phyloP scores from a whole-genome alignment of 2,797 vertebrate genomes.

The Champsocephalus gunnari region DNA sequence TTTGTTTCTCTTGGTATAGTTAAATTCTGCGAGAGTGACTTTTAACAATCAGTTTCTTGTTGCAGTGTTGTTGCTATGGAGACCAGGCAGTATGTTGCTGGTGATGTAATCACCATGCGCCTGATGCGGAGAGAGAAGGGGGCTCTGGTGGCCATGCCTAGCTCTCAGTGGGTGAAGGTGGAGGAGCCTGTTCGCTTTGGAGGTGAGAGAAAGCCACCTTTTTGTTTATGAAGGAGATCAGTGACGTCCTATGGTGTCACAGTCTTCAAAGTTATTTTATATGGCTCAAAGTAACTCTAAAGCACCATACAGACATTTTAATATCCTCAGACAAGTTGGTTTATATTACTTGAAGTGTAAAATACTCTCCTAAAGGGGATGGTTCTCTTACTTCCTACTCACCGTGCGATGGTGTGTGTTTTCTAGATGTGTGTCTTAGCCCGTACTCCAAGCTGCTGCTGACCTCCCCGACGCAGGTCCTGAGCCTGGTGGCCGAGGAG shows the following conservation, averaged over 20 bases:
- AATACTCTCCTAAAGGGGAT: not conserved
- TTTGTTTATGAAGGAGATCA: not conserved
- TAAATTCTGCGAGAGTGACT: not conserved
- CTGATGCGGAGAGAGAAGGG: slow-evolving; percentile 97
- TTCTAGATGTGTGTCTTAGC: slow-evolving; percentile 88
- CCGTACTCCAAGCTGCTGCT: slow-evolving; percentile 96
- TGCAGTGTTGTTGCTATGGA: slow-evolving; percentile 96
- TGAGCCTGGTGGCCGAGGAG: slow-evolving; percentile 90
- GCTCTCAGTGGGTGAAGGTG: slow-evolving; percentile 93
- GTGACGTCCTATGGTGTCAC: not conserved
- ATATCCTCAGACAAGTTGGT: not conserved
- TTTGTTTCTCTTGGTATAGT: not conserved
- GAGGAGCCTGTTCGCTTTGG: slow-evolving; percentile 92
- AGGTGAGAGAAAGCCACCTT: slow-evolving; percentile 80
- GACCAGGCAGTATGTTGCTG: slow-evolving; percentile 91
- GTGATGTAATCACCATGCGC: slow-evolving; percentile 95
- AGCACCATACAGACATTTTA: not conserved
- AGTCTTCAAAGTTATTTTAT: not conserved
- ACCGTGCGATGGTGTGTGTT: slow-evolving; percentile 2
- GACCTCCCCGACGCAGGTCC: slow-evolving; percentile 90
- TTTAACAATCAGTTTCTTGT: slow-evolving; percentile 16
- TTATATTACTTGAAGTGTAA: not conserved
- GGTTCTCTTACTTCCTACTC: not conserved
- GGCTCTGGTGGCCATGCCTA: slow-evolving; percentile 93
- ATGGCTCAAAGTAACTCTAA: not conserved